phyloP scores from a whole-genome alignment of 2,113 vertebrate species.

The Phrynosoma platyrhinos region DNA sequence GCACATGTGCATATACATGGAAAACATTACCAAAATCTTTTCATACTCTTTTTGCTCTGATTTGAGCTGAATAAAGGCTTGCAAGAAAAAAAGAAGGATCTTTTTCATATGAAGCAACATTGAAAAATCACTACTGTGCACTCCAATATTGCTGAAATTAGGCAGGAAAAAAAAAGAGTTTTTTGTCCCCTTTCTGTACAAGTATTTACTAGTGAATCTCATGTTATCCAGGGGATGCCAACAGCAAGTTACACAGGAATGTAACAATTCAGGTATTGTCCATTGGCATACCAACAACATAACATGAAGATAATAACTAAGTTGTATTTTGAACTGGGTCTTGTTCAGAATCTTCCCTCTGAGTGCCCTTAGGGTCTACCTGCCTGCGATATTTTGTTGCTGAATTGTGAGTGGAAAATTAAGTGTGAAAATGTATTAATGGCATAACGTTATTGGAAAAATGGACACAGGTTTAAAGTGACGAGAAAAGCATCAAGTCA shows the following conservation, averaged over 20 bases:
- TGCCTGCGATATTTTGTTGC: conserved; percentile 17
- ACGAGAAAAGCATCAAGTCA: no score
- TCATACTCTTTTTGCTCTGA: conserved; percentile 30
- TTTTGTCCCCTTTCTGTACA: conserved; percentile 49
- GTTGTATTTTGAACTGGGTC: background rate
- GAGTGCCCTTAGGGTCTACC: background rate
- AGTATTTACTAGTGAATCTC: conserved; percentile 51
- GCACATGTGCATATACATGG: no score
- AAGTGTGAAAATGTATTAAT: background rate
- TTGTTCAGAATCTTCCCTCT: conserved; percentile 1
- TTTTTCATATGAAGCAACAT: conserved; percentile 42
- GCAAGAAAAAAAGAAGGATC: conserved; percentile 38
- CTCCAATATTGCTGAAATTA: conserved; percentile 32
- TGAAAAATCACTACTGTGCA: conserved; percentile 34
- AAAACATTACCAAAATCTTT: background rate
- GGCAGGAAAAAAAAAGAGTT: conserved; percentile 31
- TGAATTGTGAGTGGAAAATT: background rate
- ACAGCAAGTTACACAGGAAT: conserved; percentile 38
- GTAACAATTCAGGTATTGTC: background rate
- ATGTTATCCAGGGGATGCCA: conserved; percentile 38
- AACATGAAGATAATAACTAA: conserved; percentile 1
- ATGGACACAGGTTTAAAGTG: no score
- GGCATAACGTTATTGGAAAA: no score
- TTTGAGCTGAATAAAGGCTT: conserved; percentile 19
- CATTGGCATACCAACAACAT: conserved; percentile 25